phyloP scores from a whole-genome alignment of 2,113 vertebrate genomes.

The Stomatorhinus ivindoensis region DNA sequence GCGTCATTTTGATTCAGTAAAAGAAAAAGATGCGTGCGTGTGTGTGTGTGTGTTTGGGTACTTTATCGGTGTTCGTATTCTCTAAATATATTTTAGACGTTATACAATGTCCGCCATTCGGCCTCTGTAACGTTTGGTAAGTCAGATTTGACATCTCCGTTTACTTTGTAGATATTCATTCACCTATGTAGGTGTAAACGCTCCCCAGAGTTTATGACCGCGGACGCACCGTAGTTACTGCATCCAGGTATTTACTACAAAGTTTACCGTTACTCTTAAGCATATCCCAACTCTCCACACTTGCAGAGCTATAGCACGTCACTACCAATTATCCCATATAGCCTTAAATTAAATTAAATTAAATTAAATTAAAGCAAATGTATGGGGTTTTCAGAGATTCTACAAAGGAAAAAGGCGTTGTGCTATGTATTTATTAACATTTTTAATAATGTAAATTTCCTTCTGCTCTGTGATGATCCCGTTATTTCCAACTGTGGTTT shows the following conservation, averaged over 20 bases:
- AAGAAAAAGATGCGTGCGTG: constrained; percentile 20
- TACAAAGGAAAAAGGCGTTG: constrained; percentile 48
- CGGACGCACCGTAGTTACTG: constrained; percentile 55
- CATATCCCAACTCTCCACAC: constrained; percentile 41
- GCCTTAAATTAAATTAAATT: constrained; percentile 55
- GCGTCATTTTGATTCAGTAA: constrained; percentile 35
- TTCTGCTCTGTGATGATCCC: constrained; percentile 40
- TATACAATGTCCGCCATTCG: constrained; percentile 36
- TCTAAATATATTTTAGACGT: constrained; percentile 23
- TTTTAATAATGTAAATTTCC: constrained; percentile 40
- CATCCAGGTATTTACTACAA: constrained; percentile 54
- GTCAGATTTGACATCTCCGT: constrained; percentile 52
- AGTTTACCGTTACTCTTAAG: constrained; percentile 54
- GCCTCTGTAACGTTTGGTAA: constrained; percentile 44
- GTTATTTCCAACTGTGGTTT: constrained; percentile 28
- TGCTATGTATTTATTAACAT: constrained; percentile 40
- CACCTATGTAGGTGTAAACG: constrained; percentile 36
- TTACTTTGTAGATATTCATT: constrained; percentile 53
- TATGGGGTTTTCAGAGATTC: constrained; percentile 53
- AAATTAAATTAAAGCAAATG: constrained; percentile 56
- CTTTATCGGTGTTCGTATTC: constrained; percentile 7
- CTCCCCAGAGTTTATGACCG: constrained; percentile 36
- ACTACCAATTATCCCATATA: constrained; percentile 70
- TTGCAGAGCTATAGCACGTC: constrained; percentile 60
- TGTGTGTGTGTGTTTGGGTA: not conserved